Base-by-base conservation (phyloP, 2,113 vertebrate genomes). In the Poicephalus gulielmi region DNA sequence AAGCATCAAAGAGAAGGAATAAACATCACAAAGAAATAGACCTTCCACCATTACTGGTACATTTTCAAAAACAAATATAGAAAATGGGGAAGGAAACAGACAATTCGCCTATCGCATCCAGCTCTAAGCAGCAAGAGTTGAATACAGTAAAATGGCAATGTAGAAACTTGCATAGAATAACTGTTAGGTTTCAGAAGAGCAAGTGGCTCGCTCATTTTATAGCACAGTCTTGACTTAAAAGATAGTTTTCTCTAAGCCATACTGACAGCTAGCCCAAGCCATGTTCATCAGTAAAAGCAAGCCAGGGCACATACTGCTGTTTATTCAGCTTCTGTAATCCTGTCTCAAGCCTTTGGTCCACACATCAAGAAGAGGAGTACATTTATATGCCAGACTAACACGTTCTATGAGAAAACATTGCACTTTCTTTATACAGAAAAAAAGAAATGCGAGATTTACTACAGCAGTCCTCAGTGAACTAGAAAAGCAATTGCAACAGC, bases 311-410 rank as follows among this genome's bases (percentile, higher is more conserved):
- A 75, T 37, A 31, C 28, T 57, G 76, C 68, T 93, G 35, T 90
- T 90, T 88, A 90, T 95, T 93, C 83, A 90, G 64, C 71, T 88
- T 62, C 90, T 88, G 23, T 95, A 97, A 96, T 95, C 92, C 90
- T 11, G 39, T 55, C 67, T 94, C 85, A 92, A 88, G 88, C 84
- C 90, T 76, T 75, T n/a, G 39, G 53, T 82, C 55, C 19, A 8
- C 17, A 6, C 53, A 73, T 64, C 35, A 83, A 87, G 84, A 77
- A 63, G 41, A 78, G 57, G 1, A 64, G 19, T 0, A 1, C n/a
- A 69, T 85, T 90, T 76, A 63, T 11, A 27, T 28, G 63, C 71
- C 75, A 85, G 53, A 46, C 46, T 62, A 68, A 91, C 41, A 60
- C 0, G 0, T 33, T 17, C 13, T 7, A 43, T 46, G 44, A 81